These are phyloP conservation scores for Ochropleura leucogaster DNA, from an alignment of 2,888 invertebrate species.

Conservation along the genomic window DNA sequence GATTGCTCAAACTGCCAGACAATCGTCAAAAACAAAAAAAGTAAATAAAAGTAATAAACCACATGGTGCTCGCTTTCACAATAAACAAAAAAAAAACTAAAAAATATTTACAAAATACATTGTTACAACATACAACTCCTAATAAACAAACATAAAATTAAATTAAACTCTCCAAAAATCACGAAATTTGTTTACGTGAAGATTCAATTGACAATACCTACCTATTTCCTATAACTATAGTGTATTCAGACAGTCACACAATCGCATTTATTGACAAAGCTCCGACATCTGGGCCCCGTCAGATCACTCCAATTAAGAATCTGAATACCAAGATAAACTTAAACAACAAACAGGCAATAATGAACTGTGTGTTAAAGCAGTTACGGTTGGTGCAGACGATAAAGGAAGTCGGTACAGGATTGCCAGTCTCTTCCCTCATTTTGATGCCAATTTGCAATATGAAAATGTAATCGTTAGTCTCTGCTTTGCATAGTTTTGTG, in stretches of 20 bases:
- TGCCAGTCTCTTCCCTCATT: slow-evolving; percentile 67
- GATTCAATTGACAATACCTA: slow-evolving; percentile 74
- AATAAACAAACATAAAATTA: neutral
- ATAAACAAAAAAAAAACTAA: too few relatives aligned
- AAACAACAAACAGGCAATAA: slow-evolving; percentile 44
- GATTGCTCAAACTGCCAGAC: too few relatives aligned
- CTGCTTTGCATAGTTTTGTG: slow-evolving; percentile 51
- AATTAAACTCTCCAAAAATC: neutral
- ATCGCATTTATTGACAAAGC: slow-evolving; percentile 82
- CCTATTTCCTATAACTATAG: slow-evolving; percentile 62
- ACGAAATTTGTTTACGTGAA: slow-evolving; percentile 53
- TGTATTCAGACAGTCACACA: slow-evolving; percentile 67
- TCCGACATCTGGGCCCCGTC: slow-evolving; percentile 77
- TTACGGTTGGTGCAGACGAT: slow-evolving; percentile 46
- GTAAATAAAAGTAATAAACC: too few relatives aligned
- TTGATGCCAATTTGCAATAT: slow-evolving; percentile 75
- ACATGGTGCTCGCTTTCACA: too few relatives aligned
- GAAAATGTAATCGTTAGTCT: slow-evolving; percentile 68
- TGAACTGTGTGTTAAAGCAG: slow-evolving; percentile 47
- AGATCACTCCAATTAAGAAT: slow-evolving; percentile 81
- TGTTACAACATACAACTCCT: too few relatives aligned
- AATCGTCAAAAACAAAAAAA: too few relatives aligned
- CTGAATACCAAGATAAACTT: slow-evolving; percentile 59
- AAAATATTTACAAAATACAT: too few relatives aligned
- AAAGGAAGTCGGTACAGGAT: slow-evolving; percentile 40